Base-by-base conservation (phyloP, 2,113 vertebrate species). In the Nyctibius bracteatus region DNA sequence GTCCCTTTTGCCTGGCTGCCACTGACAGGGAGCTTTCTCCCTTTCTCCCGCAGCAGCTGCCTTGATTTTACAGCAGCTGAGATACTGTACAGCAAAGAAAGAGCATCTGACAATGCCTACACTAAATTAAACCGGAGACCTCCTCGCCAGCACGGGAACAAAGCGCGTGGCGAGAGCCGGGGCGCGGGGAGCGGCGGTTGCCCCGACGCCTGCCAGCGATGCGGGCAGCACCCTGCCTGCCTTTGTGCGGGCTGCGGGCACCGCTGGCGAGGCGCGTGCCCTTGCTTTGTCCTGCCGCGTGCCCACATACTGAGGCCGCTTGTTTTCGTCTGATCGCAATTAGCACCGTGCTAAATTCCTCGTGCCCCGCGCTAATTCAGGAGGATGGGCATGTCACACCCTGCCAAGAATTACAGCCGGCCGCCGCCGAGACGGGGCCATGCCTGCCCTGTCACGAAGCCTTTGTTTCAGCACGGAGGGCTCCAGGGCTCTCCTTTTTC, bases 281-380 rank as follows among this genome's bases (percentile, higher is more conserved):
- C 92, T 77, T 15, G 95, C 88, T 97, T 97, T 97, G 97, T 97
- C 72, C 89, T 25, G 92, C 91, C 28, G 85, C 92, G 22, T 96
- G 97, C 97, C 97, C 97, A 95, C 98, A 97, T 82, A 96, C 97
- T 86, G 97, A 49, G 97, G 91, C 96, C 39, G 87, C 97, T 97
- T 98, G 97, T 97, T 97, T 95, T 62, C 78, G 9, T 92, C 95
- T 90, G 96, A 95, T 95, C 18, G 17, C 97, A 98, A 98, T 98
- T 98, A 98, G 98, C 97, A 97, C 97, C 95, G 75, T 97, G 96
- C 96, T 95, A 97, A 98, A 97, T 96, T 96, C 95, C 96, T 72
- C 65, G 46, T 96, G 97, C 94, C 96, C 95, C 8, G 21, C 44
- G 8, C 96, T 98, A 97, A 98, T 98, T 97, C 95, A 35, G 91